Evolutionary conservation across 2,888 invertebrate genomes (phyloP), one percentile per base, ranked within the genome.

Genomic region (Exocentrus adspersus): DNA sequence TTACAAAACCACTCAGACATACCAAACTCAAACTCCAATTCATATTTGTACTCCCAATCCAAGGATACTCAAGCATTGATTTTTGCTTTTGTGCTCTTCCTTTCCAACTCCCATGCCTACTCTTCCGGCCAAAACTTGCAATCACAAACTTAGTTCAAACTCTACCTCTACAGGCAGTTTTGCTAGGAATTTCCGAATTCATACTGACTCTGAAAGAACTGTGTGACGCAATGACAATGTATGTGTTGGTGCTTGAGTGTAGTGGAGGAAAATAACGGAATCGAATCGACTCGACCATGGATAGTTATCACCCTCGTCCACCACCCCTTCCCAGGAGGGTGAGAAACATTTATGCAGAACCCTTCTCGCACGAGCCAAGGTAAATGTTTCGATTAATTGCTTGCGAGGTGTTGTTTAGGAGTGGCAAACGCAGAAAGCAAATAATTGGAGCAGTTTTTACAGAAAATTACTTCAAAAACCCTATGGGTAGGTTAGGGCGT

Each of bases 331-430:
- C 88, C 65, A 84, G 88, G 68, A 87, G 87, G 79, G 86, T 88
- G 76, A 83, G 88, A 79, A 88, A 88, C 81, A 88, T 88, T 81
- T 88, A 88, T 76, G 88, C 88, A 41, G 88, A 88, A 78, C 89
- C 88, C 75, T 88, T 88, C 83, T 86, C 87, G 72, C 88, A 88
- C 78, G 82, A 83, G 70, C 78, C 79, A 75, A 83, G 82, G 82
- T 82, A 82, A 77, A 61, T 20, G 37, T 63, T 58, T 59, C 62
- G 65, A 57, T 60, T 66, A 65, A 68, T 65, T 68, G 60, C 24
- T 24, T 24, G 7, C 7, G 7, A 7, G 7, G 7, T 24, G 7
- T 24, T 24, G 24, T 5, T 24, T 24, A 5, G n/a, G n/a, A n/a
- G n/a, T n/a, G n/a, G n/a, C n/a, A n/a, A n/a, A n/a, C n/a, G n/a